Conservation (phyloP, 2,113 vertebrate genomes). For the Myotis yumanensis region DNA sequence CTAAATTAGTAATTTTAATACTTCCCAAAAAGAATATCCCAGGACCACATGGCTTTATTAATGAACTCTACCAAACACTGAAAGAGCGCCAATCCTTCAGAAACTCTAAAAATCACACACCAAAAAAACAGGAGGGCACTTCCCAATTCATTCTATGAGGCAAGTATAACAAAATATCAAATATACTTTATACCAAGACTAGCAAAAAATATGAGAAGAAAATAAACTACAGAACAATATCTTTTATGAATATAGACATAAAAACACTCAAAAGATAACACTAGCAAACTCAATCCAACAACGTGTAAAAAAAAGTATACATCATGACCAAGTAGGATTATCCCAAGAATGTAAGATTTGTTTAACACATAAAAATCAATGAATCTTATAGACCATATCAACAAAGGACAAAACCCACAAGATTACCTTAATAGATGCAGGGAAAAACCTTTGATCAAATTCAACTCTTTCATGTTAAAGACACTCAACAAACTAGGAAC, state of each 20-base stretch:
- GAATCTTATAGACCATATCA: background rate
- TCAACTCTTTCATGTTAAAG: background rate
- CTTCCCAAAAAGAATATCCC: background rate
- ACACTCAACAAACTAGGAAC: background rate
- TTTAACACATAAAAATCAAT: background rate
- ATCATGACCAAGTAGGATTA: background rate
- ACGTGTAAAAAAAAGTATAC: background rate
- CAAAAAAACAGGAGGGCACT: background rate
- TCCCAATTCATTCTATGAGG: background rate
- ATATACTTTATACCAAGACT: background rate
- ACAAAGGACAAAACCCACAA: background rate
- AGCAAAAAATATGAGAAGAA: conserved; percentile 34
- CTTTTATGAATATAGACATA: background rate
- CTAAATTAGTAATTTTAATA: conserved; percentile 5
- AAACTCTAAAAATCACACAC: background rate
- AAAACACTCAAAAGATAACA: background rate
- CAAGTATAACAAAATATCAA: background rate
- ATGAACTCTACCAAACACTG: background rate
- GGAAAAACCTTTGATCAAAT: conserved; percentile 21
- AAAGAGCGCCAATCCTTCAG: background rate
- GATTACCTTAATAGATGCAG: conserved; percentile 5
- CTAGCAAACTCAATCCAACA: background rate
- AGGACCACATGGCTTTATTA: background rate
- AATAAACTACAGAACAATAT: background rate
- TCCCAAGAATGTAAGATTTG: background rate